Conservation (phyloP, 2,113 vertebrate species). For the Grammomys surdaster region DNA sequence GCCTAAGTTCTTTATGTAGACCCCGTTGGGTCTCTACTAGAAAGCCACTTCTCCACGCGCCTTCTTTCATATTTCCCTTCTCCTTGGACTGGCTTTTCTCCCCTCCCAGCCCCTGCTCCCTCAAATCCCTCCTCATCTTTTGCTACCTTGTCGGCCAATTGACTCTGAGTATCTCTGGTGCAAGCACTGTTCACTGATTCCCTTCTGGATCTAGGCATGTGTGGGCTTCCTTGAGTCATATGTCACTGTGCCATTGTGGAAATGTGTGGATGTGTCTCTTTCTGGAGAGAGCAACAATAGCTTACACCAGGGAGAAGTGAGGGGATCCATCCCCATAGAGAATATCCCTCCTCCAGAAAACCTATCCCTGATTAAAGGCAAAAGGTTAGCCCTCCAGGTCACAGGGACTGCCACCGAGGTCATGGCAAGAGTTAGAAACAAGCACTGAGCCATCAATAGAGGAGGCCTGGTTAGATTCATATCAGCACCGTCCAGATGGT, state of each 20-base stretch:
- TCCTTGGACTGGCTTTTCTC: background rate
- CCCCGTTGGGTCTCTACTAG: background rate
- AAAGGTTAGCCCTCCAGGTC: background rate
- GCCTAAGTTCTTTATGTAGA: background rate
- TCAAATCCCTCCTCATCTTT: background rate
- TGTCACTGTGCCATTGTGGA: background rate
- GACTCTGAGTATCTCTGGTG: background rate
- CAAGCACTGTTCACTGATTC: background rate
- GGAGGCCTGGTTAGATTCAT: background rate
- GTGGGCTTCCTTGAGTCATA: background rate
- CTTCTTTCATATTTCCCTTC: background rate
- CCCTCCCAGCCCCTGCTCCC: too few species aligned
- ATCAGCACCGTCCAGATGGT: fast-evolving
- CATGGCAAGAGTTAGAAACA: background rate
- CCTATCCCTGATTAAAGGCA: background rate
- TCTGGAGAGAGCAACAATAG: background rate
- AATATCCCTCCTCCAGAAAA: background rate
- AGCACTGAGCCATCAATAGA: background rate
- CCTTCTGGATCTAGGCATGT: background rate
- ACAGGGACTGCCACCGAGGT: fast-evolving
- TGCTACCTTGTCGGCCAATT: background rate
- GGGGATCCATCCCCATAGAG: background rate
- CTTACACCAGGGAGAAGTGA: background rate
- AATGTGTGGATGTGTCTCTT: background rate
- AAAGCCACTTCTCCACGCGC: background rate